A percentile compares a stretch with the other conserved stretches of the same genome.
Conservation (phyloP, 2,113 vertebrate genomes). For the Caloenas nicobarica region DNA sequence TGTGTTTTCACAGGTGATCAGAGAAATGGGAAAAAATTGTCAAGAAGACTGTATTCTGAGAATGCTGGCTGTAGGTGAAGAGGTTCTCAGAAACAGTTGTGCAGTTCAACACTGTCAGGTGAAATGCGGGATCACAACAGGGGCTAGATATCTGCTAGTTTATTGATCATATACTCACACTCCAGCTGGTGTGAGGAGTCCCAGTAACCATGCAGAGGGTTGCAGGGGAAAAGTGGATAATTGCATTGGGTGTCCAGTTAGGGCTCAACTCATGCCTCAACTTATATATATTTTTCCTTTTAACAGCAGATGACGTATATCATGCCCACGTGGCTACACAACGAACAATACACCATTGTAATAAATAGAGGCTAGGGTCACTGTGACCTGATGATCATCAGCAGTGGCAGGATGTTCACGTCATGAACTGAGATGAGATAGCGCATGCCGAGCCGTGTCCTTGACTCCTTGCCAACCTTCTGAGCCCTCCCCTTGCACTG, state of each 20-base stretch:
- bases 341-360: neutral
- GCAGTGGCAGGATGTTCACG: constrained; percentile 2
- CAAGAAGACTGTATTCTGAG: neutral
- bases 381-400: neutral
- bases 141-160: neutral
- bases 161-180: neutral
- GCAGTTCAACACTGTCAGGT: neutral
- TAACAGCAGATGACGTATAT: neutral
- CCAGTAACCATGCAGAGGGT: rapidly evolving
- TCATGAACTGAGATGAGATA: neutral
- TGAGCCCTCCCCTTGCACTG: neutral
- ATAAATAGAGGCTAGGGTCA: constrained; percentile 4
- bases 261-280: neutral
- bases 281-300: neutral
- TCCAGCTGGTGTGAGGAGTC: neutral
- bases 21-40: neutral
- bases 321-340: neutral
- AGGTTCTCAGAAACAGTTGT: neutral
- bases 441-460: neutral
- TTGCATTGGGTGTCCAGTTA: neutral
- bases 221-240: neutral
- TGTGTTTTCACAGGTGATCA: neutral
- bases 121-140: neutral
- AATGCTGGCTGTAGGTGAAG: neutral
- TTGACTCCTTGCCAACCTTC: neutral